Conservation (phyloP, 2,888 invertebrate species). For the Dryococelus australis region DNA sequence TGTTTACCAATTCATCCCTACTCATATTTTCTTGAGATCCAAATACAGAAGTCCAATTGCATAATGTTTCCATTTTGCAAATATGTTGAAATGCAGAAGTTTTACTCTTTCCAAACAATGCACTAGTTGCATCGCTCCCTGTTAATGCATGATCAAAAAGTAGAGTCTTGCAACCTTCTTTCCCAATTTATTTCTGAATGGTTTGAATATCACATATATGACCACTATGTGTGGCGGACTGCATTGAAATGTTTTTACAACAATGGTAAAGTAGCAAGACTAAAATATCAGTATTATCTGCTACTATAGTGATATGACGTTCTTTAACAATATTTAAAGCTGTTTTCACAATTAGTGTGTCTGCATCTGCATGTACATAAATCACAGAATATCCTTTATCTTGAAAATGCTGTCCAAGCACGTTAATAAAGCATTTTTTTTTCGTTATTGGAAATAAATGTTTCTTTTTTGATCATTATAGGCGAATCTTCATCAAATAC, state of each 20-base stretch:
- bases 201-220: neutral
- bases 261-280: slow-evolving; percentile 27
- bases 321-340: slow-evolving; percentile 21
- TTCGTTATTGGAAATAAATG: slow-evolving; percentile 27
- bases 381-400: no score
- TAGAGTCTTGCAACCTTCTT: neutral
- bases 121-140: neutral
- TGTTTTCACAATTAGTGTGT: slow-evolving; percentile 30
- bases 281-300: slow-evolving; percentile 31
- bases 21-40: neutral
- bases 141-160: slow-evolving; percentile 5
- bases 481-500: slow-evolving; percentile 29
- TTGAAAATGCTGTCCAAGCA: neutral
- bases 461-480: slow-evolving; percentile 26
- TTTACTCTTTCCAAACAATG: neutral
- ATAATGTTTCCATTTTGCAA: neutral
- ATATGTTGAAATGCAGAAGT: neutral
- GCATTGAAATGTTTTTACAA: slow-evolving; percentile 29
- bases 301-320: slow-evolving; percentile 25
- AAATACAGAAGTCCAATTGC: neutral
- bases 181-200: neutral
- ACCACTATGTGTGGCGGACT: slow-evolving; percentile 29
- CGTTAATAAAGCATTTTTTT: neutral
- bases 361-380: slow-evolving; percentile 23
- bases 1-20: neutral